Base-by-base conservation (phyloP, 2,888 invertebrate species). In the Nowickia ferox region DNA sequence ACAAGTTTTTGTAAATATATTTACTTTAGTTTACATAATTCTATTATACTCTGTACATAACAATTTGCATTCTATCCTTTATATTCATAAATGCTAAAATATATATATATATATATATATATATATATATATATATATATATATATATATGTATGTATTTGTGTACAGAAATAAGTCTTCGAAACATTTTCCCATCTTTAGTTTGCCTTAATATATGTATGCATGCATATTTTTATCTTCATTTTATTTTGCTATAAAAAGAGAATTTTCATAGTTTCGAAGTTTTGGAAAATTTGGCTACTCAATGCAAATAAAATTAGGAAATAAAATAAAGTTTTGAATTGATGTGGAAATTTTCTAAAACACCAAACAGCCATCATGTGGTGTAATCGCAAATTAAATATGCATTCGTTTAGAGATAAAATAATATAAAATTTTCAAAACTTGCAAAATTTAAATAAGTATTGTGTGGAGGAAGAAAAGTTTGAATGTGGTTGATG, bases 291-390 rank as follows among this genome's bases (percentile, higher is more conserved):
- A 76, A 72, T 83, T 30, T 59, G 77, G 72, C 66, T 84, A 84
- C 59, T 84, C 66, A 72, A 78, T 66, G 51, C 72, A 84, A 84
- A 83, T 77, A 63, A 59, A 59, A 51, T 83, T 69, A 55, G 10
- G 13, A 66, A 71, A 66, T 53, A 72, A 71, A 59, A 38, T 65
- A 65, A 83, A 77, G 44, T 71, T 77, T 77, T 63, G 66, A 71
- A 83, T 77, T 72, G 38, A 77, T 57, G 71, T 72, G 40, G 71
- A 76, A 82, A 48, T 61, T 71, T 76, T 53, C 19, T 19, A 44
- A 63, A 83, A 57, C 76, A 63, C 53, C 59, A 42, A 53, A 69
- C 75, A 59, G 44, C 61, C 74, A 81, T 81, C 51, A 66, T 53
- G 51, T 65, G 68, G 38, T 66, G 30, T 48, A 38, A 42, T 42